Percentiles rank a stretch among this genome's conserved stretches.
Conservation (phyloP, 1,140 invertebrate species). For the Latrodectus geometricus region DNA sequence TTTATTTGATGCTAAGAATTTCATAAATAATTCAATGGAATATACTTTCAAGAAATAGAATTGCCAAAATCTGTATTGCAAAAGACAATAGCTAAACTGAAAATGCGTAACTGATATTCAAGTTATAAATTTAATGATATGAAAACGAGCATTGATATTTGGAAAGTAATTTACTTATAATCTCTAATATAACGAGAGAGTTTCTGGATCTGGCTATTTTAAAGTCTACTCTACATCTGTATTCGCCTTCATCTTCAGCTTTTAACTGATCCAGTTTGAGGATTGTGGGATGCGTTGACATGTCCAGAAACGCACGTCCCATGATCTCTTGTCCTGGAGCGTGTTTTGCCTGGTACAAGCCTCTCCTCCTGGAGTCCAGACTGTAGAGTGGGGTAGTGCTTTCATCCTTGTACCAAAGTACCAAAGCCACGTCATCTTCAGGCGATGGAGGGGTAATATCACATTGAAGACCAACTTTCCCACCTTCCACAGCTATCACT, state of each 20-base stretch:
- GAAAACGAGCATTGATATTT: no score
- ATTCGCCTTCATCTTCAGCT: conserved; percentile 79
- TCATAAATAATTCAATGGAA: no score
- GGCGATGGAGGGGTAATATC: conserved; percentile 80
- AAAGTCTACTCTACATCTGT: conserved; percentile 90
- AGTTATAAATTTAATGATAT: no score
- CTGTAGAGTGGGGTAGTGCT: conserved; percentile 81
- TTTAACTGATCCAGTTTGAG: conserved; percentile 62
- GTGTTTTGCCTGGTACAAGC: conserved; percentile 64
- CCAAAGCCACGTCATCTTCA: conserved; percentile 82
- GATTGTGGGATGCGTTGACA: conserved; percentile 56
- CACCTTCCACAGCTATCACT: conserved; percentile 70
- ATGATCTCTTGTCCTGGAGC: conserved; percentile 63
- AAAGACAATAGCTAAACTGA: no score
- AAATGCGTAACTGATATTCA: no score
- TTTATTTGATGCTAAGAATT: no score
- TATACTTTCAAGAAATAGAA: no score
- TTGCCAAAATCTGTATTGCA: no score
- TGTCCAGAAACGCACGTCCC: conserved; percentile 63
- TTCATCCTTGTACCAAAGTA: conserved; percentile 89
- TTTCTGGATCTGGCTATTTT: conserved; percentile 89
- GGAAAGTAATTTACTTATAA: conserved; percentile 81
- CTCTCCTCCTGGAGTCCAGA: conserved; percentile 64
- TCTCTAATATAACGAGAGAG: conserved; percentile 87
- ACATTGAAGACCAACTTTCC: conserved; percentile 82